phyloP scores from a whole-genome alignment of 1,140 invertebrate genomes.

The Magallana ariakensis region DNA sequence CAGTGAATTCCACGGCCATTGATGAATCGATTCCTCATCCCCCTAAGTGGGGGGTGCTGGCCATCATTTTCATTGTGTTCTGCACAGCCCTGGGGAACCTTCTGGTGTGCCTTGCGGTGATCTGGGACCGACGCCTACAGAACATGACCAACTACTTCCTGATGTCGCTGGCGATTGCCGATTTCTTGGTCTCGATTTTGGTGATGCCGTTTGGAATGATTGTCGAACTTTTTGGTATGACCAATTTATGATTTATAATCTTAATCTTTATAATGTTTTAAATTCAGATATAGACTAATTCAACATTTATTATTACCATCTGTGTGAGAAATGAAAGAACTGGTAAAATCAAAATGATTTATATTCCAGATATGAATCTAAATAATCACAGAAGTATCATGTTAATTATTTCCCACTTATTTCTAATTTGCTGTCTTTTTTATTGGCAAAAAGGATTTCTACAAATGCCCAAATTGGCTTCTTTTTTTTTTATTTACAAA shows the following conservation, averaged over 20 bases:
- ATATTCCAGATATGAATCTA: too few species aligned
- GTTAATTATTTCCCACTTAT: too few species aligned
- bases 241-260: not conserved
- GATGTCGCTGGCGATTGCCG: conserved; percentile 96
- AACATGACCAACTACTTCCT: conserved; percentile 99
- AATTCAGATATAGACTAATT: too few species aligned
- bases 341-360: too few species aligned
- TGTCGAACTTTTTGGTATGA: conserved; percentile 82
- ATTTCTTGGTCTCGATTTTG: conserved; percentile 95
- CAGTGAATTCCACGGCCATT: not conserved
- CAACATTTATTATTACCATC: too few species aligned
- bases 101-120: conserved; percentile 96
- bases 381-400: too few species aligned
- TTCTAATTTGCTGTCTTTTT: too few species aligned
- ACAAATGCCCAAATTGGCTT: too few species aligned
- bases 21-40: not conserved
- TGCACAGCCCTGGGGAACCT: conserved; percentile 95
- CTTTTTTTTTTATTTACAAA: too few species aligned
- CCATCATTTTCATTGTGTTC: conserved; percentile 85
- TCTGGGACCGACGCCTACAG: conserved; percentile 95
- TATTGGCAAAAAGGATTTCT: too few species aligned
- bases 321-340: too few species aligned
- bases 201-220: conserved; percentile 98
- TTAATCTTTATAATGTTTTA: not conserved
- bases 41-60: conserved; percentile 71